Base-by-base conservation (phyloP, 2,888 invertebrate genomes). In the Patella pellucida region DNA sequence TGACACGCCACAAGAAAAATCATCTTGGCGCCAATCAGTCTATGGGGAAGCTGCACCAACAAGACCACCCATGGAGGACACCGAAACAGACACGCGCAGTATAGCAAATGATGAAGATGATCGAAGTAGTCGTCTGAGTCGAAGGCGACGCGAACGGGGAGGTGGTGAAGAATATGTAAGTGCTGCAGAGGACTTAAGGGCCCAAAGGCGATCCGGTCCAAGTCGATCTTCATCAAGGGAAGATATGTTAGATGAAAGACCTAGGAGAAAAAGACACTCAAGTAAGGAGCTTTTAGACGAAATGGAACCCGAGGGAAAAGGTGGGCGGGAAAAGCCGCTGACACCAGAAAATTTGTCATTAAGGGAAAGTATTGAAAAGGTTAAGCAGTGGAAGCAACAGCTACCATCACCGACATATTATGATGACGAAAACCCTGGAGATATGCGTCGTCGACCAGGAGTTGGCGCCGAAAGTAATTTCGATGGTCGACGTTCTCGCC, bases 311-410 rank as follows among this genome's bases (percentile, higher is more conserved):
- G 68, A 72, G 11, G 52, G 71, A 31, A 72, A 50, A 23, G 50
- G 16, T 31, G 19, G 31, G 51, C 11, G 68, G 16, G 79, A 79
- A 5, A 73, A 78, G 23, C 74, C 82, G 16, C 82, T 89, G 68
- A 88, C 90, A 14, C 86, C 87, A 15, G 89, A 89, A 77, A 87
- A 85, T 23, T 78, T 90, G 31, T 85, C 85, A 15, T 77, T 90
- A 67, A 85, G 89, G 68, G 89, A 90, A 50, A 89, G 89, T 81
- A 89, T 90, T 56, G 89, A 89, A 72, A 90, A 90, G 77, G 90
- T 89, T n/a, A 85, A 87, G 41, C 85, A 82, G 56, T 90, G 90
- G 90, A 89, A 88, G 76, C 87, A 88, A 77, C 85, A 88, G 27
- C 82, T 90, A 50, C 85, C 86, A 11, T 76, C 83, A 27, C 80